Evolutionary conservation across 2,888 invertebrate genomes (phyloP).

Genomic region (Scotopteryx bipunctaria): DNA sequence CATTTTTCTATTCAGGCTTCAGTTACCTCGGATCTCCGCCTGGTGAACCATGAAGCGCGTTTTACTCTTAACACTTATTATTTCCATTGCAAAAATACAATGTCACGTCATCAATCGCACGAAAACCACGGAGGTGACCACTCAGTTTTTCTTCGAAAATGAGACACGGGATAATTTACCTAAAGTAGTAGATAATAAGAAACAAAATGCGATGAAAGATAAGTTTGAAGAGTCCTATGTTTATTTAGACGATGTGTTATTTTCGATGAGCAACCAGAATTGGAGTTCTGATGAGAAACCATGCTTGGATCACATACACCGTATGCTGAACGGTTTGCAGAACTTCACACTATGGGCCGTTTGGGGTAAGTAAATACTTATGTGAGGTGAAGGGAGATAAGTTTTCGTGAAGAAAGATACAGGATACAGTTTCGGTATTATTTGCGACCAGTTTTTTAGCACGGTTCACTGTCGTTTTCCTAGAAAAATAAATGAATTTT

Average conservation of each 20-base stretch:
- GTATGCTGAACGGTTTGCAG: conserved; percentile 64
- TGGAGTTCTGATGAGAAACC: conserved; percentile 64
- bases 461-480: too few species aligned
- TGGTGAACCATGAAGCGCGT: conserved; percentile 47
- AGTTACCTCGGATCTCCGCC: conserved; percentile 40
- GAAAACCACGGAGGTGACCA: conserved; percentile 30
- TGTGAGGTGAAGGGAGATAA: too few species aligned
- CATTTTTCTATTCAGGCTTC: conserved; percentile 41
- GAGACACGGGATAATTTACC: conserved; percentile 27
- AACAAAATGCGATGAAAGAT: conserved; percentile 34
- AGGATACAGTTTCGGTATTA: too few species aligned
- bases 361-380: conserved; percentile 83
- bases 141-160: conserved; percentile 28
- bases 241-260: conserved; percentile 72
- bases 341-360: conserved; percentile 83
- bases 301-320: conserved; percentile 63
- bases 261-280: conserved; percentile 60
- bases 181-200: conserved; percentile 35
- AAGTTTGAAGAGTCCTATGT: conserved; percentile 47
- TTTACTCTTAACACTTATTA: conserved; percentile 27
- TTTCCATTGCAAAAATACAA: conserved; percentile 26
- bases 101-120: conserved; percentile 45
- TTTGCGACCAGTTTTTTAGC: too few species aligned
- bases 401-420: too few species aligned
- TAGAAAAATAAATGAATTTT: too few species aligned